phyloP scores from a whole-genome alignment of 2,113 vertebrate species.

The Anolis carolinensis region DNA sequence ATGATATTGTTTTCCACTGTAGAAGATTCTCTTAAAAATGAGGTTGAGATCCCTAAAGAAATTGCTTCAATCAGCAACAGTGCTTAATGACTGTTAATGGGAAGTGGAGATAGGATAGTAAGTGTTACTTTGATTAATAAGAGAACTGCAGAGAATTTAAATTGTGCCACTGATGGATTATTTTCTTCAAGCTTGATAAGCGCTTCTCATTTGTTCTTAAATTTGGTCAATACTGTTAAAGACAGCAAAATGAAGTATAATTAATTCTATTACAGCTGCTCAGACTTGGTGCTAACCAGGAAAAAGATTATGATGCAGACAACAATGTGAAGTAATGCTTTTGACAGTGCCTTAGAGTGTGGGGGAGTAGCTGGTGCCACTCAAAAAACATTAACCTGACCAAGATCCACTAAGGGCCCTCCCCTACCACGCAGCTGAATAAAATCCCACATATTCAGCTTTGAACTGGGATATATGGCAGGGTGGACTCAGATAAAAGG shows the following conservation, averaged over 20 bases:
- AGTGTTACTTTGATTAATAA: constrained; percentile 91
- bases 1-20: constrained; percentile 85
- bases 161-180: constrained; percentile 90
- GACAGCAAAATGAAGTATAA: constrained; percentile 89
- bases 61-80: constrained; percentile 90
- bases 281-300: constrained; percentile 77
- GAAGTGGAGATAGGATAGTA: constrained; percentile 91
- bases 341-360: constrained; percentile 60
- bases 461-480: too few species aligned
- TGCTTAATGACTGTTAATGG: constrained; percentile 90
- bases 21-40: constrained; percentile 87
- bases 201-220: constrained; percentile 90
- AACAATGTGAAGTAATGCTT: constrained; percentile 68
- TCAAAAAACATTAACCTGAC: neutral
- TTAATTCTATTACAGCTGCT: constrained; percentile 84
- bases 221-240: constrained; percentile 91
- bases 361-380: neutral
- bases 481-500: too few species aligned
- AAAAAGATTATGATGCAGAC: constrained; percentile 77
- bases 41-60: constrained; percentile 89
- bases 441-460: too few species aligned
- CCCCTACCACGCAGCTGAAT: too few species aligned
- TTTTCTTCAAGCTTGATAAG: constrained; percentile 93
- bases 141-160: constrained; percentile 89
- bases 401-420: too few species aligned